phyloP scores from a whole-genome alignment of 2,113 vertebrate genomes.

The Odobenus rosmarus region DNA sequence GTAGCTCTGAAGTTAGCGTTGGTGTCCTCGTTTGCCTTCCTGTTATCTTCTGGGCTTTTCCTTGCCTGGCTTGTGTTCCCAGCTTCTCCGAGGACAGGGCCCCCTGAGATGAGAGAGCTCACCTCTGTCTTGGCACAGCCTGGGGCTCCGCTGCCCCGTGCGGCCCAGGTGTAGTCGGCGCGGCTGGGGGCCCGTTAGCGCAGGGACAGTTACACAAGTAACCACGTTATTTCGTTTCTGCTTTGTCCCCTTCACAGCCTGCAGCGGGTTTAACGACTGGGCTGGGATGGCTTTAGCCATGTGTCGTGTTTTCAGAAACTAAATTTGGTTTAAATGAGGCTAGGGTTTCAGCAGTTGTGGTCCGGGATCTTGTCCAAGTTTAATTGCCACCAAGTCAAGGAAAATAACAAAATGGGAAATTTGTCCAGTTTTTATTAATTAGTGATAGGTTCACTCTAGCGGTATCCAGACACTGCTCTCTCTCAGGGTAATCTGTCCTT shows the following conservation, averaged over 20 bases:
- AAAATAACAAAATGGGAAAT: constrained; percentile 10
- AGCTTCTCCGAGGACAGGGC: not conserved
- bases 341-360: constrained; percentile 16
- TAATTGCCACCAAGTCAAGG: constrained; percentile 41
- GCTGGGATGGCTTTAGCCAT: constrained; percentile 30
- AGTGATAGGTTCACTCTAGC: not conserved
- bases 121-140: not conserved
- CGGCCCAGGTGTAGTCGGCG: not conserved
- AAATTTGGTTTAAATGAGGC: constrained; percentile 53
- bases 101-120: not conserved
- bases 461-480: not conserved
- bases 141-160: not conserved
- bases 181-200: not conserved
- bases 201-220: not conserved
- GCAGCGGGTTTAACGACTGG: constrained; percentile 21
- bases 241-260: not conserved
- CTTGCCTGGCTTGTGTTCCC: fast-evolving
- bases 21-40: not conserved
- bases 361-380: constrained; percentile 25
- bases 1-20: not conserved
- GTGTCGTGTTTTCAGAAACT: constrained; percentile 41
- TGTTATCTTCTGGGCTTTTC: not conserved
- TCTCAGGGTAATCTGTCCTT: not conserved
- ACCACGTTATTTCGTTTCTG: not conserved
- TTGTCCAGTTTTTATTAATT: constrained; percentile 25